A percentile compares a stretch with the other conserved stretches of the same genome.
phyloP scores from a whole-genome alignment of 2,113 vertebrate genomes.

The Coracopsis vasa region DNA sequence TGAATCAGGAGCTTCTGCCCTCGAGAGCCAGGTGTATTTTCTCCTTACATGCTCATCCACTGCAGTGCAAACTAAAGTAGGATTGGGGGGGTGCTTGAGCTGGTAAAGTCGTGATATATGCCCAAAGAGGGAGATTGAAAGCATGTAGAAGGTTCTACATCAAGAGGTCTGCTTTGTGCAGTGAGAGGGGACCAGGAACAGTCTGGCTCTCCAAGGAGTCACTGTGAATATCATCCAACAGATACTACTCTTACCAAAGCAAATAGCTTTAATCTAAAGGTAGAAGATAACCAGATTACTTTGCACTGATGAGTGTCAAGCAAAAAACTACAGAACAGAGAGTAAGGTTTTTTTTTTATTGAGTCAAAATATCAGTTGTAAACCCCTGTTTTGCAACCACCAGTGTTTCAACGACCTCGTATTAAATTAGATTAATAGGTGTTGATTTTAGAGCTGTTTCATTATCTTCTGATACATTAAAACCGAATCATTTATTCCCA shows the following conservation, averaged over 20 bases:
- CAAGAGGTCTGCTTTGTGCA: neutral
- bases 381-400: neutral
- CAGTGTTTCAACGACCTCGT: neutral
- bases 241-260: neutral
- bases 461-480: neutral
- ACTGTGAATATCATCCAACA: neutral
- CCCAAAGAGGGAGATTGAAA: neutral
- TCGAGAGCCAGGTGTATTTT: neutral
- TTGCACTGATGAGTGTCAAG: neutral
- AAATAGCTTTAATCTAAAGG: neutral
- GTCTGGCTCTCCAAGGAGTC: neutral
- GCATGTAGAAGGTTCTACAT: neutral
- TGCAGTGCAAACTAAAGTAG: neutral
- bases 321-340: neutral
- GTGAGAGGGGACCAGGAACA: too few relatives aligned
- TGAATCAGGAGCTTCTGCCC: neutral
- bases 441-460: neutral
- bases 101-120: neutral
- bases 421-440: neutral
- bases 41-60: neutral
- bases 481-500: neutral
- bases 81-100: neutral
- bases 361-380: neutral
- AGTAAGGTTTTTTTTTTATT: neutral
- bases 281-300: neutral